Conservation (phyloP, 2,888 invertebrate genomes). For the Luperina testacea region DNA sequence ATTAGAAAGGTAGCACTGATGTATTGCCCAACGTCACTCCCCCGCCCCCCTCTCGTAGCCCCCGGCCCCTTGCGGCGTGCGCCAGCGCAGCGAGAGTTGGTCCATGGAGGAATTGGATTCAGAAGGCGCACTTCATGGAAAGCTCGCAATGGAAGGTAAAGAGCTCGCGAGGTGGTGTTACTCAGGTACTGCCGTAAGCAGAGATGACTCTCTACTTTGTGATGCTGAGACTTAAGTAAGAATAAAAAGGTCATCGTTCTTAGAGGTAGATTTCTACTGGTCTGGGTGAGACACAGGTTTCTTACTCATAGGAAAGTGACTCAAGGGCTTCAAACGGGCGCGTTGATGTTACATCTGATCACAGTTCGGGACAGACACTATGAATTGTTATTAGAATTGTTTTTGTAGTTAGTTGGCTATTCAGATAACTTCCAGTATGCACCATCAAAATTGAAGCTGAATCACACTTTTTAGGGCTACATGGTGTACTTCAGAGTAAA, state of each 20-base stretch:
- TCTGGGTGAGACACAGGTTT: not conserved
- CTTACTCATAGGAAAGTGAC: not conserved
- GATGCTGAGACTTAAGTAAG: not conserved
- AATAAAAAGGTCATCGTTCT: not conserved
- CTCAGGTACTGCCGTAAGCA: not conserved
- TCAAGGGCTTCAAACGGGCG: not conserved
- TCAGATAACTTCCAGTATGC: not conserved
- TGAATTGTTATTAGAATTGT: not conserved
- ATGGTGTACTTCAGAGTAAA: not conserved
- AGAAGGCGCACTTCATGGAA: slow-evolving; percentile 40
- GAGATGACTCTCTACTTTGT: not conserved
- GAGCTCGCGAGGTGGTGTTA: not conserved
- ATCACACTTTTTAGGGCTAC: not conserved
- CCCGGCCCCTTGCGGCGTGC: slow-evolving; percentile 38
- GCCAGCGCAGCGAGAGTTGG: slow-evolving; percentile 51
- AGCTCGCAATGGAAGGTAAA: not conserved
- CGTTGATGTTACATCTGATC: not conserved
- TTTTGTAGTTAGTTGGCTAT: not conserved
- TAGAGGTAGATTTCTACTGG: not conserved
- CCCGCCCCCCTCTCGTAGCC: slow-evolving; percentile 7
- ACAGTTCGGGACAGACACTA: not conserved
- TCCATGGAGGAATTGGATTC: not conserved
- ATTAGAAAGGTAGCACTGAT: slow-evolving; percentile 66
- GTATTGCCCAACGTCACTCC: slow-evolving; percentile 51
- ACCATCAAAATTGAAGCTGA: not conserved